These are phyloP conservation scores for Masticophis lateralis DNA, from an alignment of 2,797 vertebrate genomes.

Conservation along the genomic window DNA sequence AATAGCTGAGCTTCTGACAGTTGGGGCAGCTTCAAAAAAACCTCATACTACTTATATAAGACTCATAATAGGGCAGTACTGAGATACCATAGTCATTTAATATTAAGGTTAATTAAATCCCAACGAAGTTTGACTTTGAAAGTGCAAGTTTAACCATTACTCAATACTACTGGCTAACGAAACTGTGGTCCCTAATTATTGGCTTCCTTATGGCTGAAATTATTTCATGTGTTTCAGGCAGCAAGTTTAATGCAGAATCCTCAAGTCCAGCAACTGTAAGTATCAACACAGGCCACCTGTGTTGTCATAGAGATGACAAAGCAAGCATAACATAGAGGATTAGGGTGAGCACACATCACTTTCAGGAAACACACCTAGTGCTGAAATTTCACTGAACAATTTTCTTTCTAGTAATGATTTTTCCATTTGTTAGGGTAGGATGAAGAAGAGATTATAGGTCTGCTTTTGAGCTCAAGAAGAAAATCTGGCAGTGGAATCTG, in stretches of 20 bases:
- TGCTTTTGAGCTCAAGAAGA: not conserved
- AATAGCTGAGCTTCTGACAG: not conserved
- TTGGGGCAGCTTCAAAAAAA: not conserved
- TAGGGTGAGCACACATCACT: not conserved
- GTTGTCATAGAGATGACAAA: constrained; percentile 5
- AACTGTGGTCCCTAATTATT: not conserved
- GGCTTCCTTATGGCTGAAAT: constrained; percentile 46
- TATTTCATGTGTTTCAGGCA: constrained; percentile 77
- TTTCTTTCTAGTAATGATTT: not conserved
- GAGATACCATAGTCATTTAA: not conserved
- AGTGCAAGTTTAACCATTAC: not conserved
- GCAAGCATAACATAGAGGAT: not conserved
- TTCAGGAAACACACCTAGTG: not conserved
- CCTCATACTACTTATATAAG: not conserved
- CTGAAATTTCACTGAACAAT: not conserved
- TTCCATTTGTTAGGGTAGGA: not conserved
- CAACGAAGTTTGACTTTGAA: not conserved
- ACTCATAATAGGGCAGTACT: not conserved
- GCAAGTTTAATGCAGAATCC: constrained; percentile 99
- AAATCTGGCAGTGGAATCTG: not conserved
- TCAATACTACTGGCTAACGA: not conserved
- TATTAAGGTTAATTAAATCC: not conserved
- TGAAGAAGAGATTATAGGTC: not conserved
- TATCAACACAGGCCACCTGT: constrained; percentile 40
- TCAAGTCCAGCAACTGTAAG: constrained; percentile 97